Percentiles rank a stretch among this genome's conserved stretches.
phyloP scores from a whole-genome alignment of 2,888 invertebrate genomes.

The Eretmocerus hayati region DNA sequence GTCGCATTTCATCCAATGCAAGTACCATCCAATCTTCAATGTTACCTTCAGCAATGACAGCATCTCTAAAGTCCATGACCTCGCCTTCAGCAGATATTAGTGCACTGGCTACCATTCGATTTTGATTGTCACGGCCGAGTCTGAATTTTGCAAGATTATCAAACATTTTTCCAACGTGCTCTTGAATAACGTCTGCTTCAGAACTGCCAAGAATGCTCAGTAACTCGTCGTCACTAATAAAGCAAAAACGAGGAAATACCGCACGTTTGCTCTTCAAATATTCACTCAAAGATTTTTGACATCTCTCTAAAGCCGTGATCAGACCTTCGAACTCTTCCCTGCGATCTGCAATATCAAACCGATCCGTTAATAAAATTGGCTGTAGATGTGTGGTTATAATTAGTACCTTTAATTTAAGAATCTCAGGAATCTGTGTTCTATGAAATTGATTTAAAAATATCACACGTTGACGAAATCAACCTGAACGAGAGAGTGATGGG shows the following conservation, averaged over 20 bases:
- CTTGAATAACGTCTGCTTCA: constrained; percentile 77
- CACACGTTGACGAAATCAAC: too few species aligned
- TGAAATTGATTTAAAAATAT: too few species aligned
- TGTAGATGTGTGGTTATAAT: too few species aligned
- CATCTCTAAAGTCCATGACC: constrained; percentile 71
- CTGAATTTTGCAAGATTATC: constrained; percentile 77
- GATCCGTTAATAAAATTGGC: background rate
- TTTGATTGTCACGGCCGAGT: constrained; percentile 60
- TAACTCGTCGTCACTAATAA: constrained; percentile 88
- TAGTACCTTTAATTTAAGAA: too few species aligned
- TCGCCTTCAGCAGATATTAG: constrained; percentile 87
- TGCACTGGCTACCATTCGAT: constrained; percentile 64
- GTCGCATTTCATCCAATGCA: constrained; percentile 76
- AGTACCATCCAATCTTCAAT: constrained; percentile 92
- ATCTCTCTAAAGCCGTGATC: constrained; percentile 71
- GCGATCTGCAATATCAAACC: constrained; percentile 50
- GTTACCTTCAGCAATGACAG: constrained; percentile 68
- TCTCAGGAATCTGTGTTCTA: too few species aligned
- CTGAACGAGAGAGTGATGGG: too few species aligned
- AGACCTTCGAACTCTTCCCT: constrained; percentile 69
- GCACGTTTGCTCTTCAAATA: constrained; percentile 83
- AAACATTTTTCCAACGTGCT: constrained; percentile 94
- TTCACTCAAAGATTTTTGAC: constrained; percentile 86
- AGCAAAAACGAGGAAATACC: constrained; percentile 86
- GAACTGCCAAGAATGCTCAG: constrained; percentile 83